Evolutionary conservation across 1,140 invertebrate genomes (phyloP).

Genomic region (Marisa cornuarietis): DNA sequence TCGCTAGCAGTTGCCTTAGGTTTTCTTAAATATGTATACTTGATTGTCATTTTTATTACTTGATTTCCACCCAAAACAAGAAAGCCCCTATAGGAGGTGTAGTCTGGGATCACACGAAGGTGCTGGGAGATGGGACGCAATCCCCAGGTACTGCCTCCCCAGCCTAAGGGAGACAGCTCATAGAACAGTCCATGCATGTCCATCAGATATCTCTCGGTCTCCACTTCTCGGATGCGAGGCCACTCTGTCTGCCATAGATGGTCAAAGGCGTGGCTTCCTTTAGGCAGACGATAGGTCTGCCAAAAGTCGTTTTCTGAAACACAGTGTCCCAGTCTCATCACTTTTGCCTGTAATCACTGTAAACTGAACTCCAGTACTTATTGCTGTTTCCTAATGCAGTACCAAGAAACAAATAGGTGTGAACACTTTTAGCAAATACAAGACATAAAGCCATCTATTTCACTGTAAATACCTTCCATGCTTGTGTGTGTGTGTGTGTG

Average conservation of each 20-base stretch:
- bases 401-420: not conserved
- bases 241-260: slow-evolving; percentile 45
- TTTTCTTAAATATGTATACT: too few relatives aligned
- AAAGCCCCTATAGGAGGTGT: slow-evolving; percentile 35
- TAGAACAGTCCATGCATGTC: slow-evolving; percentile 44
- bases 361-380: not conserved
- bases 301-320: slow-evolving; percentile 27
- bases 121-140: slow-evolving; percentile 35
- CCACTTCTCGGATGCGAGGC: slow-evolving; percentile 39
- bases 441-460: too few relatives aligned
- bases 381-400: not conserved
- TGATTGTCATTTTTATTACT: slow-evolving; percentile 4
- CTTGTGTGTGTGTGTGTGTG: too few relatives aligned
- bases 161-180: slow-evolving; percentile 37
- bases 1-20: too few relatives aligned
- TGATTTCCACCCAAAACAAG: slow-evolving; percentile 39
- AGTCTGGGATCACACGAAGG: slow-evolving; percentile 38
- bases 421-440: not conserved
- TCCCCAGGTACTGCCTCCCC: slow-evolving; percentile 37
- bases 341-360: not conserved
- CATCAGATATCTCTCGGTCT: slow-evolving; percentile 40
- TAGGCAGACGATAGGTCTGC: slow-evolving; percentile 42
- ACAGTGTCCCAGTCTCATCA: not conserved
- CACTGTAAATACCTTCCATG: too few relatives aligned
- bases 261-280: slow-evolving; percentile 40